Percentiles rank a stretch among this genome's conserved stretches.
These are phyloP conservation scores for Escarpia spicata DNA, from an alignment of 2,888 invertebrate species.

Conservation along the genomic window DNA sequence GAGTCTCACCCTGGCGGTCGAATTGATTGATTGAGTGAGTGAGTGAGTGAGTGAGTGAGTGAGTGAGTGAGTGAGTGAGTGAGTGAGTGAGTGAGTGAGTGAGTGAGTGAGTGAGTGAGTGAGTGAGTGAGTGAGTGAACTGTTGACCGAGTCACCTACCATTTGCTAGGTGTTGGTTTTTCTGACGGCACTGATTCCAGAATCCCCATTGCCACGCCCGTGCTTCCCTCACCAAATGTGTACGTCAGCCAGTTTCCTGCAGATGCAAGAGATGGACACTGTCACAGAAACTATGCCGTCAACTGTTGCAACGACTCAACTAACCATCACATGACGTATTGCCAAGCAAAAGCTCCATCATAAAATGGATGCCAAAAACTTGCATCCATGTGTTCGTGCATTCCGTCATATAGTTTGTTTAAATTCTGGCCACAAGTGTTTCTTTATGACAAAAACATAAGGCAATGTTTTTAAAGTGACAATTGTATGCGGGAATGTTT, in stretches of 20 bases:
- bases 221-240: slow-evolving; percentile 83
- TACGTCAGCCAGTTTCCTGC: slow-evolving; percentile 82
- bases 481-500: no score
- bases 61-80: neutral
- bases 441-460: no score
- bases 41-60: neutral
- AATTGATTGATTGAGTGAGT: no score
- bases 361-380: no score
- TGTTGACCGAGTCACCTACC: neutral
- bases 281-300: neutral
- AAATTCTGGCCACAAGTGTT: no score
- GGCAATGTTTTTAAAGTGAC: no score
- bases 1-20: no score
- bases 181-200: slow-evolving; percentile 40
- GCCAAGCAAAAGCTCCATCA: no score
- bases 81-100: slow-evolving; percentile 6
- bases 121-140: neutral
- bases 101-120: neutral
- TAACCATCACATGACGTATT: neutral
- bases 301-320: neutral
- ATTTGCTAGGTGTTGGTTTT: neutral
- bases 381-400: no score
- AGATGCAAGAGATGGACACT: slow-evolving; percentile 29
- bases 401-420: no score
- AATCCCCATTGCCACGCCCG: slow-evolving; percentile 63